Evolutionary conservation across 2,113 vertebrate genomes (phyloP), one percentile per base, ranked within the genome.

Genomic region (Hypocryptadius cinnamomeus): DNA sequence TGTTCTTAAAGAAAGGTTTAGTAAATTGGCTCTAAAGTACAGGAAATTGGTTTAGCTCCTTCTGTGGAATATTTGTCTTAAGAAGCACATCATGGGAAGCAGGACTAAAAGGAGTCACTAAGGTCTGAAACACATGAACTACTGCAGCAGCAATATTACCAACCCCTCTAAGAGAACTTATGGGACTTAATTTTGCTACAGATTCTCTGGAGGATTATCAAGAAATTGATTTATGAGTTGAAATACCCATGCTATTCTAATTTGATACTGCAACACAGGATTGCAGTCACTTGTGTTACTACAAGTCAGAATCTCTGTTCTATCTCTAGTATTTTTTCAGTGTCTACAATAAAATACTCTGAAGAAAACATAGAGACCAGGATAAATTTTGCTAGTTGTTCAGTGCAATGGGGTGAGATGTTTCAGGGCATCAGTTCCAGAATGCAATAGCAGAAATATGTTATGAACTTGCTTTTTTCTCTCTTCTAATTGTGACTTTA

Each of bases 31-130:
- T 90, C 76, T 78, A 86, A 94, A 92, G 87, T 50, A 47, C 71
- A 83, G 85, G 91, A 95, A 91, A 96, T 87, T 83, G 68, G 85
- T 48, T 92, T 88, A 53, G 68, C 37, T 90, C 31, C 13, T 80
- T 91, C 51, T 71, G 23, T 61, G 40, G 60, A 92, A 78, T 84
- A 79, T 92, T 93, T 93, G 83, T 91, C 57, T 90, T 88, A 71
- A 85, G 82, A 66, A 91, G 53, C 39, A 57, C 7, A 3, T 86
- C 64, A 66, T 2, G 14, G 61, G 51, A 72, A 83, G 57, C 33
- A 57, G 53, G 68, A 65, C 79, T 91, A 71, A 86, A 90, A 83
- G 73, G 51, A 91, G 72, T 78, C 82, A 87, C 51, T 68, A 13
- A 91, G 51, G 65, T 85, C 93, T 88, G 76, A 80, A 91, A 81